A percentile compares a stretch with the other conserved stretches of the same genome.
These are phyloP conservation scores for Drosophila pseudoobscura DNA, from an alignment of 1,140 invertebrate species.

Conservation along the genomic window DNA sequence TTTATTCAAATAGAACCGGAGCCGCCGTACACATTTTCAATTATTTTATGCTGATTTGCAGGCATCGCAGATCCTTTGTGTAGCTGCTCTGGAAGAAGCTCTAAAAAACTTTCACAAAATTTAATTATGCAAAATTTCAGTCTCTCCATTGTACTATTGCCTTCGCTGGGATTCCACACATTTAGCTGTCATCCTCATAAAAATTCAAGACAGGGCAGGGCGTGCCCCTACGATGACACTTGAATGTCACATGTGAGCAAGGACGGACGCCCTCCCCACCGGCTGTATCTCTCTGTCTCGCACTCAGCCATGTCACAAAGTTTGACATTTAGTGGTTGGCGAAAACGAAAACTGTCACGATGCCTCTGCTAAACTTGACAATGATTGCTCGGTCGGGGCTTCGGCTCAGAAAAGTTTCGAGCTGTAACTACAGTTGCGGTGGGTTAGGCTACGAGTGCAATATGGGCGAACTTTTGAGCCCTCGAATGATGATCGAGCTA, in stretches of 20 bases:
- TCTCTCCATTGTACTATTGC: slow-evolving; percentile 35
- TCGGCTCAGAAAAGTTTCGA: slow-evolving; percentile 57
- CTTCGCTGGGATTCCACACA: slow-evolving; percentile 36
- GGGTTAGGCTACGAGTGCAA: slow-evolving; percentile 12
- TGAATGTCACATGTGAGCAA: slow-evolving; percentile 76
- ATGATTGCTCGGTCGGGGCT: slow-evolving; percentile 71
- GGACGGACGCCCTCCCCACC: slow-evolving; percentile 18
- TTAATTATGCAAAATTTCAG: slow-evolving; percentile 78
- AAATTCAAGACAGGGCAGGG: slow-evolving; percentile 68
- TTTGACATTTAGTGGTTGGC: slow-evolving; percentile 81
- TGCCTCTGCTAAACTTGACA: slow-evolving; percentile 63
- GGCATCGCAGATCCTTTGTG: slow-evolving; percentile 63
- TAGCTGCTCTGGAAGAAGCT: slow-evolving; percentile 28
- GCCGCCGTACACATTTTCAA: slow-evolving; percentile 77
- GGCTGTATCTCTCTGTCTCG: background rate
- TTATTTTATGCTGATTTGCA: slow-evolving; percentile 80
- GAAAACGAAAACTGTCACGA: slow-evolving; percentile 68
- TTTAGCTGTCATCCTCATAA: slow-evolving; percentile 76
- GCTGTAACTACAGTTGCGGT: slow-evolving; percentile 25
- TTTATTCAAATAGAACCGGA: slow-evolving; percentile 77
- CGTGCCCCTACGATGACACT: slow-evolving; percentile 74
- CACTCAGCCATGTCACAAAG: slow-evolving; percentile 60
- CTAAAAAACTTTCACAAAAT: slow-evolving; percentile 55
- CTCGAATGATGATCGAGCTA: no score
- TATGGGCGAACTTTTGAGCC: no score